phyloP scores from a whole-genome alignment of 1,140 invertebrate species.

The Diuraphis noxia region DNA sequence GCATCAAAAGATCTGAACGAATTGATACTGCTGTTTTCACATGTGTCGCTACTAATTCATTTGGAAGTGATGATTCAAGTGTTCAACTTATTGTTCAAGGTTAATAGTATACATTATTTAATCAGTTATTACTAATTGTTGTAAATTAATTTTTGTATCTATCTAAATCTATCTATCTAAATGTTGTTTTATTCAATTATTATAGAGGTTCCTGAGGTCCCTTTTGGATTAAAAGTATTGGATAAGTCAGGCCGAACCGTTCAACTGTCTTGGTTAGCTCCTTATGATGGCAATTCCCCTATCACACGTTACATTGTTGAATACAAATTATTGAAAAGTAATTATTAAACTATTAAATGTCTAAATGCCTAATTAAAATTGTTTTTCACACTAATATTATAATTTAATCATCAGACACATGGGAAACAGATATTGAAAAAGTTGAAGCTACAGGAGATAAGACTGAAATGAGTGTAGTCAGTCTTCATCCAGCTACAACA shows the following conservation, averaged over 20 bases:
- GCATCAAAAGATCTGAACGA: conserved; percentile 85
- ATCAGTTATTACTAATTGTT: neutral
- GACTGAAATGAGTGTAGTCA: conserved; percentile 84
- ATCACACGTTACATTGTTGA: conserved; percentile 90
- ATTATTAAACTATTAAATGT: conserved; percentile 60
- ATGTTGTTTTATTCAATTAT: conserved; percentile 49
- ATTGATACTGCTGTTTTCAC: conserved; percentile 91
- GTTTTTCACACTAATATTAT: conserved; percentile 27
- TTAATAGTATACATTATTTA: conserved; percentile 58
- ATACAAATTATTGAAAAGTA: conserved; percentile 87
- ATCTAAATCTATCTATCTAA: neutral
- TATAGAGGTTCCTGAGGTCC: conserved; percentile 89
- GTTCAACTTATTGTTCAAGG: conserved; percentile 95
- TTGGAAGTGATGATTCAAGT: conserved; percentile 92
- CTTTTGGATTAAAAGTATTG: conserved; percentile 85
- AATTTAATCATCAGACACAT: conserved; percentile 59
- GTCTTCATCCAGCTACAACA: conserved; percentile 85
- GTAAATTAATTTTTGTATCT: neutral
- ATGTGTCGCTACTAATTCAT: conserved; percentile 91
- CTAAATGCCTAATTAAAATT: conserved; percentile 29
- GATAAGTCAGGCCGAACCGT: conserved; percentile 89
- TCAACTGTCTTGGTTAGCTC: conserved; percentile 88
- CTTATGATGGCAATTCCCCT: conserved; percentile 93
- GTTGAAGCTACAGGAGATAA: conserved; percentile 83
- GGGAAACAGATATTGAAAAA: conserved; percentile 79